A percentile compares a stretch with the other conserved stretches of the same genome.
These are phyloP conservation scores for Anoplophora glabripennis DNA, from an alignment of 1,140 invertebrate genomes.

Conservation along the genomic window DNA sequence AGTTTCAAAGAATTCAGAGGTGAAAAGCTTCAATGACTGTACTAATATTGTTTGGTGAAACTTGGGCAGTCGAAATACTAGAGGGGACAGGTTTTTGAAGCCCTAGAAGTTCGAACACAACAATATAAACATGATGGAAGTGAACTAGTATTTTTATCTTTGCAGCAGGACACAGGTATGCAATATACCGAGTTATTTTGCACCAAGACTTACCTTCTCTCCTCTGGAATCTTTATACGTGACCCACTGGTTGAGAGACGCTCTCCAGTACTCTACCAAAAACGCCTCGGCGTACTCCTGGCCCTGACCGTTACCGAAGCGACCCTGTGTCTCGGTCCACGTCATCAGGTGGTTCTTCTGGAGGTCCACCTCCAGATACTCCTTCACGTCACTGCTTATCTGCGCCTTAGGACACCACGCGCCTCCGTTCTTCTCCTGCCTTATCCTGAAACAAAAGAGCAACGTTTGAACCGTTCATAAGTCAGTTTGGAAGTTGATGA, in stretches of 20 bases:
- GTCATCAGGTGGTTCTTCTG: conserved; percentile 75
- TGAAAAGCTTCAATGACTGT: too few relatives aligned
- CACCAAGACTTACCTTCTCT: conserved; percentile 60
- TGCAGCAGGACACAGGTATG: too few relatives aligned
- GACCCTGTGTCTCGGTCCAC: conserved; percentile 85
- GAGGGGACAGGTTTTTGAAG: too few relatives aligned
- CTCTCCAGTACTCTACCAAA: conserved; percentile 81
- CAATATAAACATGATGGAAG: too few relatives aligned
- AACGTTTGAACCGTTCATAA: too few relatives aligned
- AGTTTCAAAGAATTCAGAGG: too few relatives aligned
- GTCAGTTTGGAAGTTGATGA: too few relatives aligned
- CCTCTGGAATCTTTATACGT: conserved; percentile 75
- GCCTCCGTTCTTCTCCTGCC: conserved; percentile 82
- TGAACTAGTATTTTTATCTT: too few relatives aligned
- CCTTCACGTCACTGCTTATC: conserved; percentile 69
- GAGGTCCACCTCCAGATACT: conserved; percentile 86
- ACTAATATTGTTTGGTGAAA: too few relatives aligned
- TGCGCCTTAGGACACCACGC: conserved; percentile 90
- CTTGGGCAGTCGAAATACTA: too few relatives aligned
- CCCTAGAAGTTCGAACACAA: too few relatives aligned
- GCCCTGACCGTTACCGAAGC: conserved; percentile 92
- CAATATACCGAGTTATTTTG: background rate
- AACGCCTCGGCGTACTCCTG: conserved; percentile 85
- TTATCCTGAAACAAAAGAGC: conserved; percentile 63
- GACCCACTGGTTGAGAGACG: conserved; percentile 67